Conservation (phyloP, 1,140 invertebrate genomes). For the Venturia canescens region DNA sequence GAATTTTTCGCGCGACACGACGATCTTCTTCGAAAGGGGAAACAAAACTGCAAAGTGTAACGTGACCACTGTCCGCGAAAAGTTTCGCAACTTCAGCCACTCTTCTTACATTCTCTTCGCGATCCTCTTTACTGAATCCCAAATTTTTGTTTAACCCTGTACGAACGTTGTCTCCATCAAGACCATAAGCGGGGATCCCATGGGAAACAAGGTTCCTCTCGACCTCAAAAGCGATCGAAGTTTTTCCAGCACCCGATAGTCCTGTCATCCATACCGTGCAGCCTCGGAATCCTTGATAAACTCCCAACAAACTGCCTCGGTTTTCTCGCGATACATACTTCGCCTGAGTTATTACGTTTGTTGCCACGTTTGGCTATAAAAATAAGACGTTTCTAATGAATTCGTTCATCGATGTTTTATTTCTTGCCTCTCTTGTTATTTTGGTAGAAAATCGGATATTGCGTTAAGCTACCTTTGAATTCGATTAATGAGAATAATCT, state of each 20-base stretch:
- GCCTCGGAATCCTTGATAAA: constrained; percentile 94
- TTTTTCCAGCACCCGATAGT: constrained; percentile 97
- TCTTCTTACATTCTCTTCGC: constrained; percentile 97
- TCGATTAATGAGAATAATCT: too few species aligned
- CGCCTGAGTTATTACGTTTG: constrained; percentile 95
- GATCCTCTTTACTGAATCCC: constrained; percentile 95
- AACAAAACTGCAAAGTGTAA: constrained; percentile 97
- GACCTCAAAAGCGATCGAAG: constrained; percentile 97
- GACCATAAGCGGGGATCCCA: constrained; percentile 94
- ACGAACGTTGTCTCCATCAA: constrained; percentile 99
- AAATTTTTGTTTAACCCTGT: constrained; percentile 97
- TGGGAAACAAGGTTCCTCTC: constrained; percentile 93
- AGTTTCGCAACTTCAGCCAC: constrained; percentile 98
- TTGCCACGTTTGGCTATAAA: constrained; percentile 75
- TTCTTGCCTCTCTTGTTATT: too few species aligned
- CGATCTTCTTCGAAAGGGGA: constrained; percentile 97
- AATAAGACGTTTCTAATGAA: constrained; percentile 14
- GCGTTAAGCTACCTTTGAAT: too few species aligned
- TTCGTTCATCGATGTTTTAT: too few species aligned
- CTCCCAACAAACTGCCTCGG: constrained; percentile 92
- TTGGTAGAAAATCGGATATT: too few species aligned
- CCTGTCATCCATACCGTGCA: constrained; percentile 99
- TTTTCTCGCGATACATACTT: constrained; percentile 96
- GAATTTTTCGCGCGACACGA: constrained; percentile 91
- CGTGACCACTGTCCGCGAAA: constrained; percentile 97